phyloP scores from a whole-genome alignment of 2,888 invertebrate species.

The Azorinus chamasolen region DNA sequence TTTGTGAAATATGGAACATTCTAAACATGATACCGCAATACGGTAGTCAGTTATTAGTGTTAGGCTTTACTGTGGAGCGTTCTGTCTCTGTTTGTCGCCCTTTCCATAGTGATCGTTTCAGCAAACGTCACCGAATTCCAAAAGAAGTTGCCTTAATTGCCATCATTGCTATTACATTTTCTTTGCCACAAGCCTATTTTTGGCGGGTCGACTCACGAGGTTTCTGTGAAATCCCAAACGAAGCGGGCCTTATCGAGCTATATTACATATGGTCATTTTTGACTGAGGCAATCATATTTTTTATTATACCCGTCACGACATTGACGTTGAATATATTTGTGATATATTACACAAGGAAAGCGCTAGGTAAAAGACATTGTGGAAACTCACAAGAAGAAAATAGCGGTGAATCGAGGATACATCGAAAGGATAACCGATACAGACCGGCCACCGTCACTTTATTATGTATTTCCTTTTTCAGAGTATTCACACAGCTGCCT shows the following conservation, averaged over 20 bases:
- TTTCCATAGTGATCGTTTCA: conserved; percentile 81
- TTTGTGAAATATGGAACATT: conserved; percentile 82
- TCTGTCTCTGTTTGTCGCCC: conserved; percentile 83
- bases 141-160: conserved; percentile 76
- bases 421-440: conserved; percentile 31
- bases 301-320: conserved; percentile 73
- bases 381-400: neutral
- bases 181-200: conserved; percentile 82
- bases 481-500: conserved; percentile 58
- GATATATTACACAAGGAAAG: conserved; percentile 57
- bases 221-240: conserved; percentile 60
- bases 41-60: conserved; percentile 82
- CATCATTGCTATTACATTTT: conserved; percentile 64
- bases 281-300: conserved; percentile 77
- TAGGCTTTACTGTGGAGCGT: conserved; percentile 84
- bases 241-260: conserved; percentile 50
- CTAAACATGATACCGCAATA: conserved; percentile 82
- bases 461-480: conserved; percentile 57
- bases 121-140: conserved; percentile 77
- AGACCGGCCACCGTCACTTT: conserved; percentile 53
- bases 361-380: conserved; percentile 15
- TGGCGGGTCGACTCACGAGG: conserved; percentile 75
- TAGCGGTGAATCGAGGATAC: conserved; percentile 26
- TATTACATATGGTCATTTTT: conserved; percentile 76
- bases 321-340: conserved; percentile 78